phyloP scores from a whole-genome alignment of 2,888 invertebrate species.

The Onchidella celtica region DNA sequence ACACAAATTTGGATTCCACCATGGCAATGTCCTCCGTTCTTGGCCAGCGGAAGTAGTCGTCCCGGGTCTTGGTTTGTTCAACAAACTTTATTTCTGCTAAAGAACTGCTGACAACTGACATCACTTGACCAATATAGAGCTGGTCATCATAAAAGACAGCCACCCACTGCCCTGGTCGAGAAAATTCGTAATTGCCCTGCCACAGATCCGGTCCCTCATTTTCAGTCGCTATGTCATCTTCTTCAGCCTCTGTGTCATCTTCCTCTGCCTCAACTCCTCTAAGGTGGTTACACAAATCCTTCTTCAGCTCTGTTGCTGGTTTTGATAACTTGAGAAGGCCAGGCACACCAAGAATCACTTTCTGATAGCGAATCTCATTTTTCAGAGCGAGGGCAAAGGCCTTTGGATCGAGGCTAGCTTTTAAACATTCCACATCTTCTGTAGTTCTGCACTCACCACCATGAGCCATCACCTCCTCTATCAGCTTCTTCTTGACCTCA shows the following conservation, averaged over 20 bases:
- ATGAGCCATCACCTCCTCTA: not conserved
- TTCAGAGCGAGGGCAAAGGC: not conserved
- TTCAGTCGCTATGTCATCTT: not conserved
- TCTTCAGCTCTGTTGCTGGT: not conserved
- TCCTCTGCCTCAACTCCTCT: not conserved
- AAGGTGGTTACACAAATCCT: not conserved
- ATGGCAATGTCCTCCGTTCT: slow-evolving; percentile 14
- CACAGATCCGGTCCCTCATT: not conserved
- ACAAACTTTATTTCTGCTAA: slow-evolving; percentile 1
- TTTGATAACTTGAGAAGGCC: not conserved
- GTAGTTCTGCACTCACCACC: not conserved
- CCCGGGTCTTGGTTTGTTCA: not conserved
- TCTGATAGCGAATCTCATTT: slow-evolving; percentile 14
- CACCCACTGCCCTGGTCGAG: not conserved
- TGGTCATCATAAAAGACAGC: slow-evolving; percentile 31
- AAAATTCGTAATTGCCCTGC: not conserved
- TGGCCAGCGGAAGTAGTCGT: slow-evolving; percentile 20
- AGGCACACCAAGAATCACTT: not conserved
- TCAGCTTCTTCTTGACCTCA: not conserved
- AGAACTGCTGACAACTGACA: not conserved
- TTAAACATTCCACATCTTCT: not conserved
- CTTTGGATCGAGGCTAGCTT: not conserved
- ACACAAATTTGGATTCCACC: not conserved
- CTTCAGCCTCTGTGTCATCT: not conserved
- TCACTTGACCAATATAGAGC: slow-evolving; percentile 2